A percentile compares a stretch with the other conserved stretches of the same genome.
phyloP scores from a whole-genome alignment of 1,140 invertebrate genomes.

The Chironomus tepperi region DNA sequence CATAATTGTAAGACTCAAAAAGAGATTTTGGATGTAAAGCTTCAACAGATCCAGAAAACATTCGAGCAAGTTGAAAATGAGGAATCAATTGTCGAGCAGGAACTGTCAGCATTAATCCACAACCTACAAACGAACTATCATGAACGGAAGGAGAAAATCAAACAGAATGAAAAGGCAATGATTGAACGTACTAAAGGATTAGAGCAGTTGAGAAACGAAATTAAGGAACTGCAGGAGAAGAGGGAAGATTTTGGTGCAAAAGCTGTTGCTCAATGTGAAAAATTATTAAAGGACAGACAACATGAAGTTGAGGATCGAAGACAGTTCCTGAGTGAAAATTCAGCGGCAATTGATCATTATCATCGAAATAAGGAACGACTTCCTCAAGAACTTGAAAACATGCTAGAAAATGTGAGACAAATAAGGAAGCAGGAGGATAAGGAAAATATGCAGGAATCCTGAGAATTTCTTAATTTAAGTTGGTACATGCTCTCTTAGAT shows the following conservation, averaged over 20 bases:
- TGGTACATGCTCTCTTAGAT: too few relatives aligned
- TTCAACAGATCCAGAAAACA: neutral
- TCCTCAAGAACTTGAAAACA: too few relatives aligned
- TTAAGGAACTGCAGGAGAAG: neutral
- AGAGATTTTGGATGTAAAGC: neutral
- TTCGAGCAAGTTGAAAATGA: neutral
- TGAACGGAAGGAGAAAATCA: neutral
- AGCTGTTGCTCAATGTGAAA: neutral
- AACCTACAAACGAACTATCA: neutral
- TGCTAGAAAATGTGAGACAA: too few relatives aligned
- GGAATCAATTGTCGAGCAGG: neutral
- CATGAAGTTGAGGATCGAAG: neutral
- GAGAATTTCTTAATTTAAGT: too few relatives aligned
- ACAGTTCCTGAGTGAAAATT: too few relatives aligned
- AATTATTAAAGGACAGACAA: neutral
- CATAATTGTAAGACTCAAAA: neutral
- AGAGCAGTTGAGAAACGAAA: neutral
- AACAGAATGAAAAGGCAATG: neutral
- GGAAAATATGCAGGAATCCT: too few relatives aligned
- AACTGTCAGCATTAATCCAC: neutral
- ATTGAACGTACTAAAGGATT: neutral
- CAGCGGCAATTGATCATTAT: too few relatives aligned
- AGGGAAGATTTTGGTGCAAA: neutral
- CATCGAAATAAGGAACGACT: too few relatives aligned
- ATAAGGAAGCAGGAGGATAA: too few relatives aligned